A percentile compares a stretch with the other conserved stretches of the same genome.
phyloP scores from a whole-genome alignment of 2,797 vertebrate species.

The Tenualosa thibaudeaui region DNA sequence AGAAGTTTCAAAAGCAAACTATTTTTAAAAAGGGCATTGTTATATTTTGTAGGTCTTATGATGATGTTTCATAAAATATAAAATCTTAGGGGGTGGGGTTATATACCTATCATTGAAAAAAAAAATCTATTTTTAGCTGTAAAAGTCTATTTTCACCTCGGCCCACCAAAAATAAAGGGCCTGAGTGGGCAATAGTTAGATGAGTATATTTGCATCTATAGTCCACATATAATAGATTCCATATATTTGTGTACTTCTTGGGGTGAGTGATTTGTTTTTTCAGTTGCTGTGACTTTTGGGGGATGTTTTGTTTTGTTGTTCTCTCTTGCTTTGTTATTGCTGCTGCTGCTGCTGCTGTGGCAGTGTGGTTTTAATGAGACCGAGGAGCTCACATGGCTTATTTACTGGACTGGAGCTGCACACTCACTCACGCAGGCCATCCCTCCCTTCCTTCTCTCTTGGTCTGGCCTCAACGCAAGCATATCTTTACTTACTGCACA shows the following conservation, averaged over 20 bases:
- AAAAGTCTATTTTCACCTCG: conserved; percentile 82
- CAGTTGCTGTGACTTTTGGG: conserved; percentile 52
- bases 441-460: not conserved
- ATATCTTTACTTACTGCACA: conserved; percentile 18
- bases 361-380: not conserved
- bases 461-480: not conserved
- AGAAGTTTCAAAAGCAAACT: conserved; percentile 78
- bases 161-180: conserved; percentile 52
- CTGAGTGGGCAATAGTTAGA: conserved; percentile 59
- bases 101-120: conserved; percentile 74
- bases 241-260: conserved; percentile 71
- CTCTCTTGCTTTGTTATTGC: not conserved
- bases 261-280: conserved; percentile 60
- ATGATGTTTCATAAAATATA: conserved; percentile 77
- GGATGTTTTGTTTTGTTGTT: not conserved
- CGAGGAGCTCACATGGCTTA: not conserved
- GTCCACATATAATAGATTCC: conserved; percentile 63
- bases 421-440: not conserved
- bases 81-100: conserved; percentile 80
- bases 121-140: conserved; percentile 96
- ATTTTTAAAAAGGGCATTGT: conserved; percentile 95
- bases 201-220: conserved; percentile 57
- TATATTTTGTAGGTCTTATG: conserved; percentile 98
- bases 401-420: not conserved
- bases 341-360: conserved; percentile 6